phyloP scores from a whole-genome alignment of 2,113 vertebrate species.

The Smithornis capensis region DNA sequence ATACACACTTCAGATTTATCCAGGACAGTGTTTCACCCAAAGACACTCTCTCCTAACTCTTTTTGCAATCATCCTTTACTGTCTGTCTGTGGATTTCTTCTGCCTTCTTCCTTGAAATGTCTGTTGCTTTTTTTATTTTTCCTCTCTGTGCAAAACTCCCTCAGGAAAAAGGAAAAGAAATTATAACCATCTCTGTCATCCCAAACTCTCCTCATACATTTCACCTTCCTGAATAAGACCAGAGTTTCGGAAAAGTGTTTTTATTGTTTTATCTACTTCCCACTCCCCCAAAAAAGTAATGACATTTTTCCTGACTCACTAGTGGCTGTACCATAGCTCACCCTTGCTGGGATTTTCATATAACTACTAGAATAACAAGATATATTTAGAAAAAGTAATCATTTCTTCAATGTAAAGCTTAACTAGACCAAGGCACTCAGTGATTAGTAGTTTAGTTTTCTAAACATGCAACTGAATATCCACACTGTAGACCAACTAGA shows the following conservation, averaged over 20 bases:
- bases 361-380: neutral
- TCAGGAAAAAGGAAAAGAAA: neutral
- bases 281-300: fast-evolving
- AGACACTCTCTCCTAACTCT: neutral
- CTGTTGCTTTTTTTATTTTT: neutral
- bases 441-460: neutral
- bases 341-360: neutral
- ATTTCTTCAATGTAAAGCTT: neutral
- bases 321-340: neutral
- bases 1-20: neutral
- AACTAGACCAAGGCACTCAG: neutral
- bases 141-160: neutral
- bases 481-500: neutral
- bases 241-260: neutral
- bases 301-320: neutral
- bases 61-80: neutral
- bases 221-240: neutral
- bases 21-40: neutral
- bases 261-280: neutral
- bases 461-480: neutral
- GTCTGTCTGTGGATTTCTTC: neutral
- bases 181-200: neutral
- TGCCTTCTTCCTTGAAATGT: neutral
- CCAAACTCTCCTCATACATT: neutral
- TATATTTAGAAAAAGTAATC: neutral